phyloP scores from a whole-genome alignment of 2,888 invertebrate genomes.

The Habroteleia sp. region DNA sequence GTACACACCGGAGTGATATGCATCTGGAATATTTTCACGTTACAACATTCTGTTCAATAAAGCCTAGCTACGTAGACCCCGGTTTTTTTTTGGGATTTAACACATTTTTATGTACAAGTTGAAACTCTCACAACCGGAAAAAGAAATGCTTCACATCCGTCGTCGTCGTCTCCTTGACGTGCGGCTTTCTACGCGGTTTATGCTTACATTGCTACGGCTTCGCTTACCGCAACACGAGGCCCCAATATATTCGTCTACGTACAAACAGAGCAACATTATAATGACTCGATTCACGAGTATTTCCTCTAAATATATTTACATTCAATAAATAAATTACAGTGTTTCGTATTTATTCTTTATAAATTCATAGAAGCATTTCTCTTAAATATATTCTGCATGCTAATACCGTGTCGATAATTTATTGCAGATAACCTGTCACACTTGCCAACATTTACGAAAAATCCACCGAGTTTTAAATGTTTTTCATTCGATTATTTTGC shows the following conservation, averaged over 20 bases:
- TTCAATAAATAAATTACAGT: too few species aligned
- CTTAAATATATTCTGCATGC: too few species aligned
- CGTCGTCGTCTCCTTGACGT: conserved; percentile 54
- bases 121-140: conserved; percentile 52
- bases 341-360: too few species aligned
- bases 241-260: conserved; percentile 13
- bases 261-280: conserved; percentile 43
- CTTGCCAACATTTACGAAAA: too few species aligned
- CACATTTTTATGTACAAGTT: conserved; percentile 51
- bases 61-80: conserved; percentile 6
- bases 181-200: conserved; percentile 54
- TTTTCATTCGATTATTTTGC: too few species aligned
- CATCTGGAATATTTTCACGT: too few species aligned
- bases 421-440: too few species aligned
- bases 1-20: too few species aligned
- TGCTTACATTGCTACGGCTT: conserved; percentile 51
- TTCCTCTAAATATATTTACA: conserved; percentile 16
- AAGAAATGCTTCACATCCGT: conserved; percentile 63
- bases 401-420: too few species aligned
- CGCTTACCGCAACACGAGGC: conserved; percentile 37
- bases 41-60: conserved; percentile 10
- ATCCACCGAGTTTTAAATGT: too few species aligned
- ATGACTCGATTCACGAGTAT: conserved; percentile 35
- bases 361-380: too few species aligned
- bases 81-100: conserved; percentile 51